These are phyloP conservation scores for Chrysemys picta DNA, from an alignment of 2,113 vertebrate species.

Conservation along the genomic window DNA sequence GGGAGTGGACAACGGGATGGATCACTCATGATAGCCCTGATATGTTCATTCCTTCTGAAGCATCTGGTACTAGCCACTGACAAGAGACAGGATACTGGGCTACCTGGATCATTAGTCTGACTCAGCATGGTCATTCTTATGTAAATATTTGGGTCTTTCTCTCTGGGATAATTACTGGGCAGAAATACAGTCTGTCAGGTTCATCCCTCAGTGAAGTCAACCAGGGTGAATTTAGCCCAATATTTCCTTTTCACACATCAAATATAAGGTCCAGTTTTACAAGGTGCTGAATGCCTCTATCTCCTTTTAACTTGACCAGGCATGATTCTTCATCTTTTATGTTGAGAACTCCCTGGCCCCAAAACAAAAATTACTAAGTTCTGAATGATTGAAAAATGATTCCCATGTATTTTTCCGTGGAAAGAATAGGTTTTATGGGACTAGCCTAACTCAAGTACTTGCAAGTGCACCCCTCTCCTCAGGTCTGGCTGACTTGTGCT, in stretches of 20 bases:
- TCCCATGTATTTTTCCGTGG: background rate
- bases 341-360: background rate
- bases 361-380: background rate
- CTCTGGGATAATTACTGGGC: background rate
- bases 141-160: background rate
- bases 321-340: background rate
- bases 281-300: background rate
- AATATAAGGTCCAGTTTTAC: background rate
- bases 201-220: background rate
- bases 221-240: background rate
- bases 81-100: background rate
- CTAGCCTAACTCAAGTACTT: background rate
- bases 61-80: background rate
- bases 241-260: background rate
- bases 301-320: background rate
- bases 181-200: background rate
- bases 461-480: background rate
- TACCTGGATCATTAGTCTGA: background rate
- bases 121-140: background rate
- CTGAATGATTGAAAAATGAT: background rate
- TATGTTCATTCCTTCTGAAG: background rate
- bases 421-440: background rate
- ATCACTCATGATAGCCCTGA: background rate
- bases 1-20: background rate
- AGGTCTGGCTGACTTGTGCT: slow-evolving; percentile 25